Conservation (phyloP, 2,888 invertebrate species). For the Apocheima hispidaria region DNA sequence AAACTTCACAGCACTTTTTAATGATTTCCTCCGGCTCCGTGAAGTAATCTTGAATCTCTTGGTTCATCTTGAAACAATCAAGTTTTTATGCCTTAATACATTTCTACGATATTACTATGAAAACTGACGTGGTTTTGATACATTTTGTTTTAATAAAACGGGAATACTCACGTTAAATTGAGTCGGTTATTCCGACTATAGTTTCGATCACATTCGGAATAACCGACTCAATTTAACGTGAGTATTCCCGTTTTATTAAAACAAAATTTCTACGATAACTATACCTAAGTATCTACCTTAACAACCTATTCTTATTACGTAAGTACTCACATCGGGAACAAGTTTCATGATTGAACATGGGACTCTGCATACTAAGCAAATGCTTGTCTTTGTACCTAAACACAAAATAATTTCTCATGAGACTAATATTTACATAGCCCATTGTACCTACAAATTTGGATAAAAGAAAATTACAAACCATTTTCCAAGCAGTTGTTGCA, state of each 20-base stretch:
- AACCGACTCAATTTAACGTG: too few relatives aligned
- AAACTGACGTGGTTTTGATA: too few relatives aligned
- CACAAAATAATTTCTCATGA: conserved; percentile 26
- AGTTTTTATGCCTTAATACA: conserved; percentile 4
- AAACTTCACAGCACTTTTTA: conserved; percentile 77
- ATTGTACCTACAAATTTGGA: too few relatives aligned
- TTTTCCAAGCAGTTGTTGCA: conserved; percentile 78
- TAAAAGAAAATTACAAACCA: conserved; percentile 58
- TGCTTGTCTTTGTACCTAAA: conserved; percentile 74
- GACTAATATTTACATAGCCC: conserved; percentile 9
- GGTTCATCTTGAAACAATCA: conserved; percentile 73
- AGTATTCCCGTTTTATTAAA: too few relatives aligned
- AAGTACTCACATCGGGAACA: conserved; percentile 73
- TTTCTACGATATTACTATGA: too few relatives aligned
- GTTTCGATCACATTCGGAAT: too few relatives aligned
- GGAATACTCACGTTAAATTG: too few relatives aligned
- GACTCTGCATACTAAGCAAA: conserved; percentile 76
- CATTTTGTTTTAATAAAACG: too few relatives aligned
- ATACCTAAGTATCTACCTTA: too few relatives aligned
- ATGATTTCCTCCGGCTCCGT: conserved; percentile 82
- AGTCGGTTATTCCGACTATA: too few relatives aligned
- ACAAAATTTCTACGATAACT: background rate
- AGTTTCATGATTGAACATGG: conserved; percentile 81
- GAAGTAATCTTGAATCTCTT: conserved; percentile 82
- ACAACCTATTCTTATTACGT: too few relatives aligned